Evolutionary conservation across 2,797 vertebrate species (phyloP).

Genomic region (Denticeps clupeoides): DNA sequence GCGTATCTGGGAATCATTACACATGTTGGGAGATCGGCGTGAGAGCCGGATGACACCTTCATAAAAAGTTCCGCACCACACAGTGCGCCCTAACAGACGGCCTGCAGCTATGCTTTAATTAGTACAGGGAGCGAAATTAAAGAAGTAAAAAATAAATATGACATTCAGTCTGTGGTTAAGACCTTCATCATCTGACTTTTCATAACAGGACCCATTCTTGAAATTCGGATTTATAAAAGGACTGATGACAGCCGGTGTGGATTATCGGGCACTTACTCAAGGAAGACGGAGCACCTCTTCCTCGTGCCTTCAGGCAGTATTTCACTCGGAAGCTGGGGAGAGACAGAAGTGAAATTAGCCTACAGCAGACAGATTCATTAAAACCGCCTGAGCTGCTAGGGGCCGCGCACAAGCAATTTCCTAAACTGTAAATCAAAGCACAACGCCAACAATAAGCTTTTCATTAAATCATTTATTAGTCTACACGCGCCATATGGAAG

Average conservation of each 20-base stretch:
- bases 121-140: neutral
- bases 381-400: too few relatives aligned
- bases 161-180: neutral
- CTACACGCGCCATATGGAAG: too few relatives aligned
- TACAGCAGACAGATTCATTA: too few relatives aligned
- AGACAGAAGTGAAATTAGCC: conserved; percentile 4
- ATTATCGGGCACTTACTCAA: conserved; percentile 65
- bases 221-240: neutral
- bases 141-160: too few relatives aligned
- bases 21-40: neutral
- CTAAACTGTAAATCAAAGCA: too few relatives aligned
- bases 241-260: neutral
- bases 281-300: conserved; percentile 56
- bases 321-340: conserved; percentile 74
- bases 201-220: neutral
- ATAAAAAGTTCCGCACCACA: neutral
- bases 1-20: conserved; percentile 1
- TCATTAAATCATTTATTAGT: too few relatives aligned
- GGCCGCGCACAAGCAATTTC: too few relatives aligned
- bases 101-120: conserved; percentile 1
- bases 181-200: neutral
- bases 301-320: conserved; percentile 80
- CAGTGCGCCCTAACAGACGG: neutral
- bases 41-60: neutral
- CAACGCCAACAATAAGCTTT: too few relatives aligned